Percentiles rank a stretch among this genome's conserved stretches.
phyloP scores from a whole-genome alignment of 1,140 invertebrate genomes.

The Trachymyrmex septentrionalis region DNA sequence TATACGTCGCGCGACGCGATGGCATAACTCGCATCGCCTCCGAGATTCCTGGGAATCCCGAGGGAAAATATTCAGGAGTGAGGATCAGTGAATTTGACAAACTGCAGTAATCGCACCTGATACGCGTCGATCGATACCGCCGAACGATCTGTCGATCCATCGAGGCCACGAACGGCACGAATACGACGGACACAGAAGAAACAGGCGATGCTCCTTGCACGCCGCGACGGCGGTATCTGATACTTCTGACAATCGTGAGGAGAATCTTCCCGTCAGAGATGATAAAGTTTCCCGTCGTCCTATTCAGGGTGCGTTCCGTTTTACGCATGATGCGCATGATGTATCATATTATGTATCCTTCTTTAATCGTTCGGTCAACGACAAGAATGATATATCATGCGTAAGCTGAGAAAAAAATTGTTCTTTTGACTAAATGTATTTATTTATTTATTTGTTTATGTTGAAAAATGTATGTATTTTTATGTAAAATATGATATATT shows the following conservation, averaged over 20 bases:
- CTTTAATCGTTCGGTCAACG: too few relatives aligned
- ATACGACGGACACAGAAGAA: slow-evolving; percentile 2
- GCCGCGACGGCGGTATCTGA: slow-evolving; percentile 3
- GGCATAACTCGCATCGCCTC: background rate
- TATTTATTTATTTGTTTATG: too few relatives aligned
- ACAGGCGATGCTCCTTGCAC: background rate
- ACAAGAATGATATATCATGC: too few relatives aligned
- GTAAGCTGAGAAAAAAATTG: too few relatives aligned
- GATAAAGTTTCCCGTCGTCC: background rate
- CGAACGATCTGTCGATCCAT: slow-evolving; percentile 70
- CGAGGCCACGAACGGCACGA: slow-evolving; percentile 10
- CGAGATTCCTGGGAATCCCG: slow-evolving; percentile 9
- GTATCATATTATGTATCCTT: too few relatives aligned
- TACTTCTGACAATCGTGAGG: background rate
- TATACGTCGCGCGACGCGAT: background rate
- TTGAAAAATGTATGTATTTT: too few relatives aligned
- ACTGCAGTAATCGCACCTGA: slow-evolving; percentile 38
- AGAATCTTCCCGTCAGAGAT: background rate
- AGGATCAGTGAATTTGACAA: slow-evolving; percentile 35
- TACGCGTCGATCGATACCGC: slow-evolving; percentile 58
- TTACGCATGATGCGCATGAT: too few relatives aligned
- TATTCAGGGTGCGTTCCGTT: too few relatives aligned
- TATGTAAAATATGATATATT: too few relatives aligned
- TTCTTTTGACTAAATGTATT: too few relatives aligned
- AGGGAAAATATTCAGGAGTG: background rate